Evolutionary conservation across 2,113 vertebrate genomes (phyloP), one percentile per base, ranked within the genome.

Genomic region (Ahaetulla prasina): DNA sequence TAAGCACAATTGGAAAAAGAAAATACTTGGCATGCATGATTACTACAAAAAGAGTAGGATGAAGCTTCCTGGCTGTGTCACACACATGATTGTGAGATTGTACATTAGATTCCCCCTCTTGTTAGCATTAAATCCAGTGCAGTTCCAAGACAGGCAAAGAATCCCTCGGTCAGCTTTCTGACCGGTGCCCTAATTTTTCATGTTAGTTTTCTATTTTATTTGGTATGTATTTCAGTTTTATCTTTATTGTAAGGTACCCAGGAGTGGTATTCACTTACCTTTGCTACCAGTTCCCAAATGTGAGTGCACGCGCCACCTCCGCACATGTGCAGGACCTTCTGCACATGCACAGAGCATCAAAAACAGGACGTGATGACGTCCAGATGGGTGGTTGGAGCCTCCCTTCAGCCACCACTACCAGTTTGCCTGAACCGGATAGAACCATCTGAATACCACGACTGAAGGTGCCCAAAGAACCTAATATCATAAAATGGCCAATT

Each of bases 1-100:
- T 99, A 93, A 52, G 47, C 55, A 93, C 92, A 97, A 91, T 1
- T 5, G 86, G 85, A 54, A 90, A 90, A 45, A 27, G 39, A 3
- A 85, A 0, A 30, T 22, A 27, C n/a, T 93, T 85, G 84, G 0
- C 12, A 35, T n/a, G 35, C 53, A 27, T 45, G 11, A 43, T 89
- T 25, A 63, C 12, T 30, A 90, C 2, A 49, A 54, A 4, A 88
- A 88, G 74, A 91, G 80, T 94, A 20, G 80, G 50, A 7, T 16
- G 47, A 63, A 74, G 20, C 12, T 45, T 27, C 3, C 43, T 49
- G 52, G 18, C 16, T 39, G 7, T 88, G 47, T 52, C 22, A 68
- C 39, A 23, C 30, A 91, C 85, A 53, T 3, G 57, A 45, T 6
- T 54, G 35, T 47, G 27, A 55, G 2, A 30, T 20, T 35, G 16